Percentiles rank a stretch among this genome's conserved stretches.
These are phyloP conservation scores for Chionomys nivalis DNA, from an alignment of 2,113 vertebrate species.

Conservation along the genomic window DNA sequence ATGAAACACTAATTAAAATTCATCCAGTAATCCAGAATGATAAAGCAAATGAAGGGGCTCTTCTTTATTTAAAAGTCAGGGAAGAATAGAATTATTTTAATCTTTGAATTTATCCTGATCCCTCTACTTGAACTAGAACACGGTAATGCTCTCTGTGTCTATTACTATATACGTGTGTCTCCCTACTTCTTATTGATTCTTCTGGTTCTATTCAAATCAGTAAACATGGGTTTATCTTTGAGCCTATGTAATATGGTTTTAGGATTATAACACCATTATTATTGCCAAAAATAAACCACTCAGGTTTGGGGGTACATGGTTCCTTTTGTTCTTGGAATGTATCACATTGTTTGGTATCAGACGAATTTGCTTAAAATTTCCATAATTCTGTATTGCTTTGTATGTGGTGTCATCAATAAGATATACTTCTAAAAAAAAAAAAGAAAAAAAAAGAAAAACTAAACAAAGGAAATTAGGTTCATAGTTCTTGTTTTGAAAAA, in stretches of 20 bases:
- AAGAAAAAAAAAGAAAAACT: no score
- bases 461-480: no score
- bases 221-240: background rate
- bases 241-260: background rate
- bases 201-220: background rate
- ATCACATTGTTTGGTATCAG: background rate
- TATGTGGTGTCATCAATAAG: background rate
- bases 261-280: background rate
- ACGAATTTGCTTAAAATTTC: background rate
- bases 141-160: background rate
- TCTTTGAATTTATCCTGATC: background rate
- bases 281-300: background rate
- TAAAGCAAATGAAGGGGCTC: background rate
- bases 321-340: constrained; percentile 10
- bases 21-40: background rate
- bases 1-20: background rate
- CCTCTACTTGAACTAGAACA: background rate
- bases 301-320: background rate
- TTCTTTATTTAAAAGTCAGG: background rate
- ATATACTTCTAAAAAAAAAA: background rate
- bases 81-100: background rate
- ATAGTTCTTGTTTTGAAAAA: no score
- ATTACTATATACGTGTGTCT: background rate
- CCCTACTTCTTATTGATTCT: background rate
- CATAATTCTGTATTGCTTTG: background rate